Evolutionary conservation across 1,140 invertebrate species (phyloP).

Genomic region (Galleria mellonella): DNA sequence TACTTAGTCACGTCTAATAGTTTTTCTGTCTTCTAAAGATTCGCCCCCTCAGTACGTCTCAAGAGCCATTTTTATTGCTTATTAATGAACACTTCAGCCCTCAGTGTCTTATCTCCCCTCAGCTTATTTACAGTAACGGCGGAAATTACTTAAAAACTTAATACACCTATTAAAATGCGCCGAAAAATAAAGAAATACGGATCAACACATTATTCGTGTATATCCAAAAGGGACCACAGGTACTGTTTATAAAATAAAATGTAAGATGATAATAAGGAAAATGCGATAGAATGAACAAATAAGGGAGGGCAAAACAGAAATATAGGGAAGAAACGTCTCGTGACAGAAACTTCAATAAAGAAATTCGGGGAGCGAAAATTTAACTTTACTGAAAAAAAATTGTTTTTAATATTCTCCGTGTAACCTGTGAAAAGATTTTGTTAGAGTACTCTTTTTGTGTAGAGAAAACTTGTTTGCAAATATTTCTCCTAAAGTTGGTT

Average conservation of each 20-base stretch:
- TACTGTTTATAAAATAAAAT: slow-evolving; percentile 17
- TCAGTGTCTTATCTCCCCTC: neutral
- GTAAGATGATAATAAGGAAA: slow-evolving; percentile 18
- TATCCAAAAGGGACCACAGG: slow-evolving; percentile 2
- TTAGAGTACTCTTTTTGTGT: slow-evolving; percentile 14
- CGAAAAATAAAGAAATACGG: slow-evolving; percentile 1
- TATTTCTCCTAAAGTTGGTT: slow-evolving; percentile 44
- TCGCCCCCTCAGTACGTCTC: slow-evolving; percentile 6
- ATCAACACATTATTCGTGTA: slow-evolving; percentile 2
- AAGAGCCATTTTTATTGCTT: slow-evolving; percentile 4
- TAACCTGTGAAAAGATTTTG: slow-evolving; percentile 24
- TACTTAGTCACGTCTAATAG: slow-evolving; percentile 69
- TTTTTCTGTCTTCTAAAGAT: slow-evolving; percentile 49
- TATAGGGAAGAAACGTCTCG: slow-evolving; percentile 10
- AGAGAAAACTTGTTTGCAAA: slow-evolving; percentile 33
- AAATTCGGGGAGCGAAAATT: slow-evolving; percentile 13
- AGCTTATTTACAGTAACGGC: no score
- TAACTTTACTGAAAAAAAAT: slow-evolving; percentile 18
- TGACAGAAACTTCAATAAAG: slow-evolving; percentile 19
- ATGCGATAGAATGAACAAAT: slow-evolving; percentile 15
- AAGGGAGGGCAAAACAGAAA: slow-evolving; percentile 16
- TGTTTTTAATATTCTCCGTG: slow-evolving; percentile 20
- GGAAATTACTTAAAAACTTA: no score
- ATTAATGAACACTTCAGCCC: neutral
- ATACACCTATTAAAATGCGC: no score